A percentile compares a stretch with the other conserved stretches of the same genome.
phyloP scores from a whole-genome alignment of 2,888 invertebrate genomes.

The Hypselothyrea guttata region DNA sequence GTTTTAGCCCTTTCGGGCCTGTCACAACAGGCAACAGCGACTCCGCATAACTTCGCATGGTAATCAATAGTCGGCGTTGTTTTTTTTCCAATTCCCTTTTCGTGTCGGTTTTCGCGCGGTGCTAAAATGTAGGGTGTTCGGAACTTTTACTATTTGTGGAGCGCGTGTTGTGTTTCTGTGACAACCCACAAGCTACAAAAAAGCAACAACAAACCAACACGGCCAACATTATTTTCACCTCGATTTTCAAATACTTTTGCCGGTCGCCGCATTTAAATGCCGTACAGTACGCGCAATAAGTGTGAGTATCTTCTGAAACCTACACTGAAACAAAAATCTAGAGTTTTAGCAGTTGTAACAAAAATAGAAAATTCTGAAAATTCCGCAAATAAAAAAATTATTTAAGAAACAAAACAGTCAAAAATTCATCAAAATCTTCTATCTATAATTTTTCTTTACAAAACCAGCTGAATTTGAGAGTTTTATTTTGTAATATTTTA shows the following conservation, averaged over 20 bases:
- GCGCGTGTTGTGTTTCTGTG: conserved; percentile 61
- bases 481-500: no score
- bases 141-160: conserved; percentile 9
- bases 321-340: conserved; percentile 5
- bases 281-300: conserved; percentile 62
- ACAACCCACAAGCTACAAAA: conserved; percentile 56
- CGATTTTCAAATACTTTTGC: conserved; percentile 37
- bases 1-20: conserved; percentile 31
- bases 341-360: conserved; percentile 33
- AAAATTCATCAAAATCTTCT: no score
- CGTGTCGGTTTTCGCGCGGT: conserved; percentile 49
- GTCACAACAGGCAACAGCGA: conserved; percentile 53
- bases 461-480: no score
- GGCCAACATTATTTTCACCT: conserved; percentile 28
- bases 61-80: conserved; percentile 65
- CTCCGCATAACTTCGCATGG: conserved; percentile 68
- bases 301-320: conserved; percentile 60
- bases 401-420: no score
- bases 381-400: no score
- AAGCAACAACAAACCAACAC: conserved; percentile 21
- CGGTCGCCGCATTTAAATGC: conserved; percentile 44
- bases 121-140: conserved; percentile 11
- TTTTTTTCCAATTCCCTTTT: conserved; percentile 9
- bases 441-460: no score
- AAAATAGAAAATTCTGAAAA: no score